Evolutionary conservation across 2,888 invertebrate species (phyloP), one percentile per base, ranked within the genome.

Genomic region (Sepiola atlantica): DNA sequence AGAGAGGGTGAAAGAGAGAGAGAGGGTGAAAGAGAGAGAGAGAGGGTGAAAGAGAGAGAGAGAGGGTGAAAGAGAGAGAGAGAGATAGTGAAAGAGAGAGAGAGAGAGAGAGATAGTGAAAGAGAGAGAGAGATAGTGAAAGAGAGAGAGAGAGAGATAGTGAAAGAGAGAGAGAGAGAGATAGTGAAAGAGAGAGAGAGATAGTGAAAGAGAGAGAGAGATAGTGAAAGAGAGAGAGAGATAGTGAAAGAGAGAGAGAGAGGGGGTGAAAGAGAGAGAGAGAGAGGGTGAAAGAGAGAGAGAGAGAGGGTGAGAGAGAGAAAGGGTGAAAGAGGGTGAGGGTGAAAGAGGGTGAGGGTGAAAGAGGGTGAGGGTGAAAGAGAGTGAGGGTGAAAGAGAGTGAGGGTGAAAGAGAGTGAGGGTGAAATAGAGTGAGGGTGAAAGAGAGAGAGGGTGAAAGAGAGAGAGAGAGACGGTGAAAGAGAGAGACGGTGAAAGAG

Each of bases 351-450:
- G 12, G 61, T 4, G 28, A 12, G 28, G 28, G 28, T 0, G 28
- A 61, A 8, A 61, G 28, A 28, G 28, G 28, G 28, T 10, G 14
- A 28, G 0, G n/a, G 12, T 12, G 12, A n/a, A 16, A n/a, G 77
- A 12, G n/a, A 77, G n/a, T 10, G n/a, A n/a, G 28, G 1, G n/a
- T 8, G 12, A 77, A 8, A 12, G 0, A 77, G 77, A 77, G n/a
- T 28, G n/a, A 8, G n/a, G 12, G n/a, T 3, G n/a, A 12, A 18
- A 10, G 10, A 12, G n/a, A n/a, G 77, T 10, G n/a, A n/a, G 10
- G n/a, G 28, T 1, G n/a, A 77, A 1, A 10, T 0, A 1, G n/a
- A n/a, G 12, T 0, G n/a, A 0, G 12, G 12, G 8, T 0, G 77
- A n/a, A n/a, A 77, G 77, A 12, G 77, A 77, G 10, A n/a, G 10